These are phyloP conservation scores for Platyscapa corneri DNA, from an alignment of 1,140 invertebrate species.

Conservation along the genomic window DNA sequence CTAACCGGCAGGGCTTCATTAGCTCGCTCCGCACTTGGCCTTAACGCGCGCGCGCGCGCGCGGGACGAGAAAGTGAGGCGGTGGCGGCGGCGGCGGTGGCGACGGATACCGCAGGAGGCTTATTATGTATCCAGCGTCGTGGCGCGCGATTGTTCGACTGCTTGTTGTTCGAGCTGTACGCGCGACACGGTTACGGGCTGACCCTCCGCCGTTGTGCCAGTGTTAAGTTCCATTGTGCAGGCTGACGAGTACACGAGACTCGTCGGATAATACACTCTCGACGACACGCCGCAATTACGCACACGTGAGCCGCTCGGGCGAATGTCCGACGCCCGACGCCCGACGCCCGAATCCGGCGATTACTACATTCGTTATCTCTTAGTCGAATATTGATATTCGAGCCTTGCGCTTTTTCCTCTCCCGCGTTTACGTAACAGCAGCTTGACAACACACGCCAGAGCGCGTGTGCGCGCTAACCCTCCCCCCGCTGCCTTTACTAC, in stretches of 20 bases:
- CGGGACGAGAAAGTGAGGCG: slow-evolving; percentile 24
- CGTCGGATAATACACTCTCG: slow-evolving; percentile 60
- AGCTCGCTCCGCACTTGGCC: slow-evolving; percentile 59
- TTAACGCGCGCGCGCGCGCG: neutral
- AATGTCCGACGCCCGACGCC: neutral
- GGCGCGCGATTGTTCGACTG: slow-evolving; percentile 68
- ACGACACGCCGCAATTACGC: slow-evolving; percentile 55
- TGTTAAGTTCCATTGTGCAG: slow-evolving; percentile 70
- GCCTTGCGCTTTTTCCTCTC: neutral
- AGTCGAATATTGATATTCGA: slow-evolving; percentile 33
- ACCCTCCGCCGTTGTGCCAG: slow-evolving; percentile 55
- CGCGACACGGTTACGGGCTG: slow-evolving; percentile 48
- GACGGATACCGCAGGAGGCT: slow-evolving; percentile 53
- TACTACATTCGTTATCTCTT: slow-evolving; percentile 43
- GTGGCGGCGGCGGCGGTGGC: neutral
- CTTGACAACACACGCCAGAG: no score
- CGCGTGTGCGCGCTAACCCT: no score
- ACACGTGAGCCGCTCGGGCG: slow-evolving; percentile 43
- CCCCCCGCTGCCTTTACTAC: no score
- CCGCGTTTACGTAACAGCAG: no score
- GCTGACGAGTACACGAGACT: slow-evolving; percentile 64
- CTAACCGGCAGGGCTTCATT: slow-evolving; percentile 70
- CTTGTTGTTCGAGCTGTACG: slow-evolving; percentile 68
- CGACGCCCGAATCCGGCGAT: slow-evolving; percentile 22
- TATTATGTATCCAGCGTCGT: slow-evolving; percentile 69